Base-by-base conservation (phyloP, 1,140 invertebrate species). In the Fopius arisanus region DNA sequence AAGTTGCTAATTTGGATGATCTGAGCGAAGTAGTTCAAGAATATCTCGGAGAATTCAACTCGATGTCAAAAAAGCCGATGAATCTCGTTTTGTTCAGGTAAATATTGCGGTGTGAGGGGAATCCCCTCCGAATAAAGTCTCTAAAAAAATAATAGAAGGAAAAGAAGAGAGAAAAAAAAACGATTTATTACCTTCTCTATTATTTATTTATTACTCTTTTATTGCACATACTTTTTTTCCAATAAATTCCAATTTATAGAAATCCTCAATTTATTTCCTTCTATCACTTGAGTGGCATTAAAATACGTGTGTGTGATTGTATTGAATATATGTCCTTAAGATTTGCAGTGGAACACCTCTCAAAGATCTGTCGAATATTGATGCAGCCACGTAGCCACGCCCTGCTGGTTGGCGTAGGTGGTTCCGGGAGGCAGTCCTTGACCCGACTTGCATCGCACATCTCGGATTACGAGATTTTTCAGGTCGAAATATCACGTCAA, bases 41-140 rank as follows among this genome's bases (percentile, higher is more conserved):
- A 1, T 98, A 96, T 88, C 89, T 98, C 4, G 91, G 93, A 2
- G 97, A 99, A 82, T 98, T 94, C 81, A 99, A 99, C 85, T 96
- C 96, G 76, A 95, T 98, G 92, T 96, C 95, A 28, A 98, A 97
- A 86, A 98, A 97, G 80, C 96, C 97, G 0, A 98, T 98, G 97
- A 96, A 97, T 88, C 89, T 99, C 40, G 96, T 98, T 7, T 89
- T 98, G 40, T 98, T 98, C 86, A 94, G 93, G 94, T 94, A 86
- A 37, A 5, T 37, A 7, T 37, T 31, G n/a, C n/a, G n/a, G n/a
- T n/a, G n/a, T n/a, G n/a, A n/a, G n/a, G n/a, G n/a, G n/a, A n/a
- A n/a, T n/a, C n/a, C n/a, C n/a, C n/a, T n/a, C n/a, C n/a, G n/a
- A n/a, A n/a, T n/a, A n/a, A n/a, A n/a, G n/a, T n/a, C n/a, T n/a